Conservation (phyloP, 2,113 vertebrate genomes). For the Hymenochirus boettgeri region DNA sequence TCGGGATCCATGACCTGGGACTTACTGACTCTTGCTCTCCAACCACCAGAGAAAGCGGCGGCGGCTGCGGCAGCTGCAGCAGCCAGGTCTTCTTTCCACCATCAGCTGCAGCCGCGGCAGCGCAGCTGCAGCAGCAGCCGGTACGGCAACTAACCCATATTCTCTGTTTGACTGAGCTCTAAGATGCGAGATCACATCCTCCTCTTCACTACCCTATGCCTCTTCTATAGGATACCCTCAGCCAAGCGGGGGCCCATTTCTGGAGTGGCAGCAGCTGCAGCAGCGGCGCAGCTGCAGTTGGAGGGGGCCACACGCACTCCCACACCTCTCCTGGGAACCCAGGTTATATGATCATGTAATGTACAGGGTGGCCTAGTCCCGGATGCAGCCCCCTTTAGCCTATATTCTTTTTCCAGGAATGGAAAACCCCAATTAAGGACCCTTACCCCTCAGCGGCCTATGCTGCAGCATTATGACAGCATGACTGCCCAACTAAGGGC, state of each 20-base stretch:
- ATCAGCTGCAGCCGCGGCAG: slow-evolving; percentile 69
- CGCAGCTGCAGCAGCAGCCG: slow-evolving; percentile 52
- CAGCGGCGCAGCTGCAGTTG: slow-evolving; percentile 71
- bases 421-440: slow-evolving; percentile 92
- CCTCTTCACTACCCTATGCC: slow-evolving; percentile 73
- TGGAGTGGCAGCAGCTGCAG: slow-evolving; percentile 70
- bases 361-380: slow-evolving; percentile 87
- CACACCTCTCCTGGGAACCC: slow-evolving; percentile 94
- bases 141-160: slow-evolving; percentile 71
- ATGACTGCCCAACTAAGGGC: slow-evolving; percentile 30
- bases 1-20: slow-evolving; percentile 56
- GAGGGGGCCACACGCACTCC: slow-evolving; percentile 85
- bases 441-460: slow-evolving; percentile 89
- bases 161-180: slow-evolving; percentile 88
- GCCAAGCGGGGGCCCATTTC: slow-evolving; percentile 61
- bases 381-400: slow-evolving; percentile 87
- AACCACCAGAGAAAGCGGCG: slow-evolving; percentile 82
- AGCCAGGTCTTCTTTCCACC: slow-evolving; percentile 86
- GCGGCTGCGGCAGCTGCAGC: slow-evolving; percentile 78
- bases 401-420: slow-evolving; percentile 95
- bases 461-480: slow-evolving; percentile 89
- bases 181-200: slow-evolving; percentile 89
- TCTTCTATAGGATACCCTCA: slow-evolving; percentile 80
- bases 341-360: slow-evolving; percentile 96
- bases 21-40: slow-evolving; percentile 78